Conservation (phyloP, 1,140 invertebrate genomes). For the Araneus ventricosus region DNA sequence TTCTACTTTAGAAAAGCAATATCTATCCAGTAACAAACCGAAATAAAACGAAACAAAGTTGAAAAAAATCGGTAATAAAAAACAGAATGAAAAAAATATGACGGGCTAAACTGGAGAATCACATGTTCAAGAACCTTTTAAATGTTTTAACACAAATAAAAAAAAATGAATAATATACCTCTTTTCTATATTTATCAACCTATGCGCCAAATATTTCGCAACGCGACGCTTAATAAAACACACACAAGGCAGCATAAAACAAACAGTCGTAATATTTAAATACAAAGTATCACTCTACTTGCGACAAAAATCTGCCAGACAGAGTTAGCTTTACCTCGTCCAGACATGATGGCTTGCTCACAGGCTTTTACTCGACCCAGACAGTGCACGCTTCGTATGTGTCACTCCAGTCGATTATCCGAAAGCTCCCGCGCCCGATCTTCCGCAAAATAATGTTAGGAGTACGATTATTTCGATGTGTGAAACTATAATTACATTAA, state of each 20-base stretch:
- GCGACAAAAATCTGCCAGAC: constrained; percentile 73
- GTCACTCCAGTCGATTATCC: constrained; percentile 67
- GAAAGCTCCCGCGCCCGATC: constrained; percentile 24
- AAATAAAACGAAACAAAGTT: background rate
- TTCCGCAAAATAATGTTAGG: constrained; percentile 12
- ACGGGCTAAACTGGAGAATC: constrained; percentile 33
- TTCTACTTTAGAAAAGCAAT: background rate
- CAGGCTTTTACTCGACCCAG: constrained; percentile 63
- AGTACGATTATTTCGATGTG: constrained; percentile 19
- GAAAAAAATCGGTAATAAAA: background rate
- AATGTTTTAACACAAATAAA: constrained; percentile 18
- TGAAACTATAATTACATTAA: background rate
- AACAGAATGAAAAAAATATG: constrained; percentile 3
- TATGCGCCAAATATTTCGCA: constrained; percentile 32
- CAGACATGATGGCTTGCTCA: constrained; percentile 74
- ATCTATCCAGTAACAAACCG: background rate
- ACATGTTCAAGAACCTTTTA: constrained; percentile 60
- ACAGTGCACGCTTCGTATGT: constrained; percentile 68
- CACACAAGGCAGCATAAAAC: constrained; percentile 46
- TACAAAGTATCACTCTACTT: constrained; percentile 52
- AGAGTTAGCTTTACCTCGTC: constrained; percentile 72
- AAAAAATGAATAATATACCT: constrained; percentile 6
- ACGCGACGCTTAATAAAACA: constrained; percentile 41
- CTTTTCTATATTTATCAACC: constrained; percentile 40
- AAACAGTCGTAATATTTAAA: constrained; percentile 68